Conservation (phyloP, 2,888 invertebrate species). For the Euproctis similis region DNA sequence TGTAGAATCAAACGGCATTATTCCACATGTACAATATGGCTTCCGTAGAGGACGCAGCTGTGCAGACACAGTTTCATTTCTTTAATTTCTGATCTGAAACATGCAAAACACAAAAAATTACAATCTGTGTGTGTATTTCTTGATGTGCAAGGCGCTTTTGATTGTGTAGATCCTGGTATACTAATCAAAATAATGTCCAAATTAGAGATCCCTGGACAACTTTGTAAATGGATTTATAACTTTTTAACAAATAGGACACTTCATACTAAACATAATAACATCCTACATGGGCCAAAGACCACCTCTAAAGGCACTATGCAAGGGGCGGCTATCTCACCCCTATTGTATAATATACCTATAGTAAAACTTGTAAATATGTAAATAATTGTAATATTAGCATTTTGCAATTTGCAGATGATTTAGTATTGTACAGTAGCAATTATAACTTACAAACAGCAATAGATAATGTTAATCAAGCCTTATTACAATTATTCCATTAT, state of each 20-base stretch:
- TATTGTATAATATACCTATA: slow-evolving; percentile 5
- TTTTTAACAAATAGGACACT: slow-evolving; percentile 7
- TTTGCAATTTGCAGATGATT: slow-evolving; percentile 2
- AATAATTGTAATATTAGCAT: neutral
- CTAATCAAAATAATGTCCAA: slow-evolving; percentile 7
- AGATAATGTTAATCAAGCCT: neutral
- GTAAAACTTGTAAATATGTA: slow-evolving; percentile 1
- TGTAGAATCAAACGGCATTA: slow-evolving; percentile 1
- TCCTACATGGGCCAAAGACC: slow-evolving; percentile 6
- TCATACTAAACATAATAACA: slow-evolving; percentile 9
- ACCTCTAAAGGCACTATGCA: slow-evolving; percentile 6
- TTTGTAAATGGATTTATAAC: slow-evolving; percentile 8
- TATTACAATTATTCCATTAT: neutral
- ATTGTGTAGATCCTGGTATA: slow-evolving; percentile 7
- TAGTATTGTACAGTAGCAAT: slow-evolving; percentile 1
- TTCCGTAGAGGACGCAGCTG: neutral
- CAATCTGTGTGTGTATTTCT: slow-evolving; percentile 1
- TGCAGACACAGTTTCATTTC: neutral
- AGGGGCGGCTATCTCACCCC: slow-evolving; percentile 10
- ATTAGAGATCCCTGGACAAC: slow-evolving; percentile 6
- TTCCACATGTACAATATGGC: neutral
- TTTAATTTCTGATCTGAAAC: slow-evolving; percentile 3
- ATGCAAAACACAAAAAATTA: slow-evolving; percentile 1
- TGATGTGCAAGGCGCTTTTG: slow-evolving; percentile 4
- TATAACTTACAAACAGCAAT: slow-evolving; percentile 1